Percentiles rank a stretch among this genome's conserved stretches.
Conservation (phyloP, 1,140 invertebrate species). For the Drosophila insularis region DNA sequence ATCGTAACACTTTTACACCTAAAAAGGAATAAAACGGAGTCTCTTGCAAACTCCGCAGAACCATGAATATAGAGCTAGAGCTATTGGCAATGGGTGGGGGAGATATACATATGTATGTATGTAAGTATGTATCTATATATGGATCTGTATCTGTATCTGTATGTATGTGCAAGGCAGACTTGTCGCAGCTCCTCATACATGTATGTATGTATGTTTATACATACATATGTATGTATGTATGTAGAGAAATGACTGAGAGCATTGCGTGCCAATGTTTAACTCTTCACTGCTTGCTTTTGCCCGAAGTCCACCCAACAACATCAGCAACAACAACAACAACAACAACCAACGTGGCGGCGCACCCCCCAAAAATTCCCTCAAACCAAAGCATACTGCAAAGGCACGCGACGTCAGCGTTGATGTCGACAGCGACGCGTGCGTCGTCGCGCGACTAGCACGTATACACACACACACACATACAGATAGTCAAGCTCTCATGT, state of each 20-base stretch:
- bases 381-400: conserved; percentile 57
- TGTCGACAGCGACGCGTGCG: conserved; percentile 58
- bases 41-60: conserved; percentile 14
- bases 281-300: conserved; percentile 41
- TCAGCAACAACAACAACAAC: conserved; percentile 37
- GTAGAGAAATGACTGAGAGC: conserved; percentile 25
- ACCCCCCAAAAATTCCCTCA: conserved; percentile 11
- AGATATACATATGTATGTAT: background rate
- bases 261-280: conserved; percentile 44
- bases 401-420: conserved; percentile 67
- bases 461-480: conserved; percentile 34
- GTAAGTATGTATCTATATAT: background rate
- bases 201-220: conserved; percentile 13
- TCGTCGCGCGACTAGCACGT: conserved; percentile 60
- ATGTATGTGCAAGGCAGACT: conserved; percentile 40
- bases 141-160: background rate
- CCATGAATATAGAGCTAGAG: conserved; percentile 23
- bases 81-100: background rate
- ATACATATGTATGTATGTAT: background rate
- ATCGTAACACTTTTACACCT: conserved; percentile 76
- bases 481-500: conserved; percentile 11
- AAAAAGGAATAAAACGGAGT: conserved; percentile 47
- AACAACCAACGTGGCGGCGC: conserved; percentile 14
- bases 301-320: conserved; percentile 29
- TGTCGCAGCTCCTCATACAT: conserved; percentile 45